A percentile compares a stretch with the other conserved stretches of the same genome.
These are phyloP conservation scores for Colossoma macropomum DNA, from an alignment of 2,113 vertebrate genomes.

Conservation along the genomic window DNA sequence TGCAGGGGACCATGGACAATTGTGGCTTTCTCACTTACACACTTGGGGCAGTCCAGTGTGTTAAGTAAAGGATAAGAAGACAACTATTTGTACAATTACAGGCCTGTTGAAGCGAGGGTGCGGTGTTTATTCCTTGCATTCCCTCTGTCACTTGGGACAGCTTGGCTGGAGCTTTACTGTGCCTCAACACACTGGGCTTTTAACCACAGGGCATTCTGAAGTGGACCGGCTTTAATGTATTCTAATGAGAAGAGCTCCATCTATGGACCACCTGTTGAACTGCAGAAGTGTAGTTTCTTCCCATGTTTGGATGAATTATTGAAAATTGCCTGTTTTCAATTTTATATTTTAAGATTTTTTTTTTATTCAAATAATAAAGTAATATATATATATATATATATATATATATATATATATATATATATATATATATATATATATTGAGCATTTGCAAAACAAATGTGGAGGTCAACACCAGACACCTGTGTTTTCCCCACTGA, in stretches of 20 bases:
- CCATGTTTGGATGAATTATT: not conserved
- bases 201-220: constrained; percentile 58
- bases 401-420: not conserved
- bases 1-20: constrained; percentile 67
- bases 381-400: not conserved
- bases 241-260: constrained; percentile 85
- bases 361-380: not conserved
- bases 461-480: not conserved
- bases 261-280: constrained; percentile 83
- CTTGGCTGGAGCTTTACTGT: constrained; percentile 42
- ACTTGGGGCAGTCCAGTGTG: constrained; percentile 69
- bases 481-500: constrained; percentile 38
- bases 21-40: constrained; percentile 73
- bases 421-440: not conserved
- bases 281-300: constrained; percentile 73
- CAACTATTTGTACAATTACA: constrained; percentile 52
- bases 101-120: constrained; percentile 8
- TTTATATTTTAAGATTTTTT: not conserved
- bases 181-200: not conserved
- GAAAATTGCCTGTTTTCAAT: not conserved
- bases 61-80: constrained; percentile 74
- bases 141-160: constrained; percentile 50
- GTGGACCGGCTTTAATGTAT: constrained; percentile 64
- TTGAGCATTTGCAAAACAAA: not conserved
- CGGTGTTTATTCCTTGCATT: not conserved